Evolutionary conservation across 2,797 vertebrate species (phyloP), one percentile per base, ranked within the genome.

Genomic region (Acipenser ruthenus): DNA sequence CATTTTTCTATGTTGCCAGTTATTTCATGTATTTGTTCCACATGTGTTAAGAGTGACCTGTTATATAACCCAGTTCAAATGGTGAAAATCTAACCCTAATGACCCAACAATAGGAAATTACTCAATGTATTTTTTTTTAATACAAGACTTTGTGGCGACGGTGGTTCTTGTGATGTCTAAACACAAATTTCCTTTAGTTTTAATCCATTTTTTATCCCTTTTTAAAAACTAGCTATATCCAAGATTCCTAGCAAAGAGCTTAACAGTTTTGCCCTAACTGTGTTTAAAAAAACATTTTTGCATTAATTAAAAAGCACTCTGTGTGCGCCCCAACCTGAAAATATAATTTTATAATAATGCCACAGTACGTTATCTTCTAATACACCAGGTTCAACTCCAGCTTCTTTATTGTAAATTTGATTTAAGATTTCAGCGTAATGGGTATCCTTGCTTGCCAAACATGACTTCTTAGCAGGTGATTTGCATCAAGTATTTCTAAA

Each of bases 391-490:
- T 87, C 89, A 85, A 86, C 86, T 84, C 56, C 84, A 83, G 87
- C 83, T 86, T 84, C 85, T 79, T 89, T 90, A 87, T 90, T 93
- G 83, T 88, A 88, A 85, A 88, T 75, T 88, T 88, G 90, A 88
- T 92, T 93, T 94, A 89, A 94, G 93, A 92, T 93, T 89, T 88
- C 84, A 86, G 83, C 86, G 79, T 95, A 94, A 95, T 94, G 92
- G 92, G 90, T 88, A 86, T 88, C 92, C 87, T 89, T 80, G 86
- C 92, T 91, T 95, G 93, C 93, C 94, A 96, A 96, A 95, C 94
- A 94, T 89, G 93, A 91, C 91, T 90, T 93, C 94, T 87, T 95
- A 93, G 94, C 92, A 93, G 95, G 94, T 93, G 92, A 92, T 93
- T 92, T 91, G 87, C 90, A 89, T 93, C 93, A 92, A 91, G 92